Evolutionary conservation across 2,888 invertebrate genomes (phyloP).

Genomic region (Drosophila phalerata): DNA sequence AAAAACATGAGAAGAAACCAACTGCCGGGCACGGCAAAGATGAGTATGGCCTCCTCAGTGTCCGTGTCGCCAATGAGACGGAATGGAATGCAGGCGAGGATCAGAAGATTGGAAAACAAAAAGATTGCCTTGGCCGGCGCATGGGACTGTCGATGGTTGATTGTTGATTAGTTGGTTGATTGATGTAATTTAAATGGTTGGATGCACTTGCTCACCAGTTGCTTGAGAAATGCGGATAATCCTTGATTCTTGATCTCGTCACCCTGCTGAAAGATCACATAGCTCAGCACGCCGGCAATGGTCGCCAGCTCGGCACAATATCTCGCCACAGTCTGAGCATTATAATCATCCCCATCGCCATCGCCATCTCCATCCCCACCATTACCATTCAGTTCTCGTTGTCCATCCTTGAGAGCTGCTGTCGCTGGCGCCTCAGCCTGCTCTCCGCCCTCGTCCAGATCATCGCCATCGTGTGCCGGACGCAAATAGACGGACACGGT

Average conservation of each 20-base stretch:
- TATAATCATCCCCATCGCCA: slow-evolving; percentile 73
- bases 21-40: slow-evolving; percentile 96
- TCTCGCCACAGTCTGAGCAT: slow-evolving; percentile 86
- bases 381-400: slow-evolving; percentile 6
- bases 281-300: slow-evolving; percentile 93
- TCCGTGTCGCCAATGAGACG: slow-evolving; percentile 90
- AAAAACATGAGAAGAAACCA: slow-evolving; percentile 99
- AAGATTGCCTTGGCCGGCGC: slow-evolving; percentile 98
- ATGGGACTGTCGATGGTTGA: slow-evolving; percentile 88
- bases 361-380: background rate
- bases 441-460: slow-evolving; percentile 57
- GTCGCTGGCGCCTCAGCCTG: slow-evolving; percentile 40
- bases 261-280: slow-evolving; percentile 96
- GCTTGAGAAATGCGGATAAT: slow-evolving; percentile 94
- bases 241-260: slow-evolving; percentile 98
- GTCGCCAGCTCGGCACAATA: slow-evolving; percentile 94
- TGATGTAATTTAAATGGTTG: background rate
- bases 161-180: background rate
- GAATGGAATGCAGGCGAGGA: slow-evolving; percentile 95
- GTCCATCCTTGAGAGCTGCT: slow-evolving; percentile 37
- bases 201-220: slow-evolving; percentile 89
- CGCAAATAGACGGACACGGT: slow-evolving; percentile 96
- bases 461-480: slow-evolving; percentile 87
- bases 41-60: slow-evolving; percentile 95
- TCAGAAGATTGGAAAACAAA: slow-evolving; percentile 94